Conservation (phyloP, 2,113 vertebrate species). For the Nannobrachium achirus region DNA sequence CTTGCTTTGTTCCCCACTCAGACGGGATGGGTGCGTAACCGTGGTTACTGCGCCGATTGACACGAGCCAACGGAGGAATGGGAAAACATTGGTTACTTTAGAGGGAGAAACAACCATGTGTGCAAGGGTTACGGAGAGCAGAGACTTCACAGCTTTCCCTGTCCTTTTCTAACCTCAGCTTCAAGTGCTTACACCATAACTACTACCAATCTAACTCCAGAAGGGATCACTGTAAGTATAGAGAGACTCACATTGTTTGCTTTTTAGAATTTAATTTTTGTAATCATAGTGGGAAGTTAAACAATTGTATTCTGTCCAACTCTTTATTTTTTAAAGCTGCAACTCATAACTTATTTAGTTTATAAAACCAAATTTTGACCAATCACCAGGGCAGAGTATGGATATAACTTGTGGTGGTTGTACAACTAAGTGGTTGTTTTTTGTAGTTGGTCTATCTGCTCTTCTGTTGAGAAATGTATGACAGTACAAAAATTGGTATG, state of each 20-base stretch:
- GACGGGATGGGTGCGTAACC: conserved; percentile 32
- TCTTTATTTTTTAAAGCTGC: too few species aligned
- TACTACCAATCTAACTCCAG: background rate
- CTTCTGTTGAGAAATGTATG: background rate
- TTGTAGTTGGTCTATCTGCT: too few species aligned
- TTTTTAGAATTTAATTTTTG: too few species aligned
- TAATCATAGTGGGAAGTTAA: too few species aligned
- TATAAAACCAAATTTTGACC: too few species aligned
- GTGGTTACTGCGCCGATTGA: conserved; percentile 31
- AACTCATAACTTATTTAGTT: too few species aligned
- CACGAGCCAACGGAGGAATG: conserved; percentile 48
- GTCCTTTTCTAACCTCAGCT: background rate
- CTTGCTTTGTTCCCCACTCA: conserved; percentile 62
- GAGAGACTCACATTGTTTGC: too few species aligned
- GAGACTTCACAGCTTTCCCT: background rate
- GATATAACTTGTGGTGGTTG: too few species aligned
- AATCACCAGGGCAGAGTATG: too few species aligned
- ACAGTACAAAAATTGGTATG: background rate
- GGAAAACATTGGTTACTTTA: conserved; percentile 6
- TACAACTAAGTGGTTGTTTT: too few species aligned
- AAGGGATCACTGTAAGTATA: conserved; percentile 3
- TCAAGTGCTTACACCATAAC: background rate
- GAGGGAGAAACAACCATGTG: conserved; percentile 14
- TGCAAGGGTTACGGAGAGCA: background rate
- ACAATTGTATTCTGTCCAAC: too few species aligned